Conservation (phyloP, 2,113 vertebrate genomes). For the Oreocharis arfaki region DNA sequence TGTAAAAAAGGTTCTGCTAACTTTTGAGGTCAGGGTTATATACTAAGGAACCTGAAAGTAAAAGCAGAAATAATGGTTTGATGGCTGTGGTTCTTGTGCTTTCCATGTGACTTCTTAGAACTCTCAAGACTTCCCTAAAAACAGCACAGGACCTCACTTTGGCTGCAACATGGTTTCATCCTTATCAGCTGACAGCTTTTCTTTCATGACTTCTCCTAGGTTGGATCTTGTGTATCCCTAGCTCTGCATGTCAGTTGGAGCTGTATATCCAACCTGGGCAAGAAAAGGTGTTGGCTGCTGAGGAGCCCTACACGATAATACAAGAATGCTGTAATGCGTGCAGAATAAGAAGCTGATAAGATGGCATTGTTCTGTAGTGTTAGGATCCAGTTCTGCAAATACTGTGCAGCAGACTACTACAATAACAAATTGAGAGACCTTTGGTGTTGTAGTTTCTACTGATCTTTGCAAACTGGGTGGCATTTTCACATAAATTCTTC, state of each 20-base stretch:
- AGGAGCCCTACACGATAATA: background rate
- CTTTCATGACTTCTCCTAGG: background rate
- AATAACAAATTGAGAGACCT: background rate
- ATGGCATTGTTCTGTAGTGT: background rate
- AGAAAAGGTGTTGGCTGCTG: background rate
- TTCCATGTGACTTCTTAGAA: background rate
- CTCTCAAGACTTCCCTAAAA: background rate
- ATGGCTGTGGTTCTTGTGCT: background rate
- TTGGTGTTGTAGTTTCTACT: background rate
- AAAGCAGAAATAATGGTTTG: background rate
- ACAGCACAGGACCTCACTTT: background rate
- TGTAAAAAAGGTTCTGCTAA: background rate
- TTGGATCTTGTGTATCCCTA: background rate
- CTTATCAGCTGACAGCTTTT: background rate
- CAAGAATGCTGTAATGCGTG: rapidly evolving
- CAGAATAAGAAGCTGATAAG: background rate
- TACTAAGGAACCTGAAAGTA: background rate
- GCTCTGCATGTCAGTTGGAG: background rate
- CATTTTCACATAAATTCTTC: background rate
- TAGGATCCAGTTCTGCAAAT: background rate
- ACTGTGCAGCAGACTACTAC: background rate
- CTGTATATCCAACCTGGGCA: background rate
- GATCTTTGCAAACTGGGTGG: background rate
- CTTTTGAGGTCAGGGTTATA: background rate
- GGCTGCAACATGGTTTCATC: background rate